Evolutionary conservation across 37 sponge, comb jelly and placozoan genomes (phyloP), one percentile per base, ranked within the genome.

Genomic region (Bolinopsis microptera): DNA sequence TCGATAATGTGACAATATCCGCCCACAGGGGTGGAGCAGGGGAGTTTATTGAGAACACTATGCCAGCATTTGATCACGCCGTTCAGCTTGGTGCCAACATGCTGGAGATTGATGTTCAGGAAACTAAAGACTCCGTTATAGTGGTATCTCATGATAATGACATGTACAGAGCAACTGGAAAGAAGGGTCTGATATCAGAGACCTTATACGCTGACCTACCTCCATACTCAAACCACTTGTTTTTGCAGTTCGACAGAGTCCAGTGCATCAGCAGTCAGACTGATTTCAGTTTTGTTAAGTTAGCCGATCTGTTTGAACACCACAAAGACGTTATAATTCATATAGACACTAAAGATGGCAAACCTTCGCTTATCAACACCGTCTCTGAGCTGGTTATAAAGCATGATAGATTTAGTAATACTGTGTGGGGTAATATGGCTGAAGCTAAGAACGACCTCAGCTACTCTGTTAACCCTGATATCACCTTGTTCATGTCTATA

Each of bases 11-110:
- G n/a, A 39, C 1, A 28, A n/a, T 34, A 39, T 39, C 61, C 27
- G 90, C 36, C 8, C 90, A 86, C 31, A 39, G 90, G 61, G 90
- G 90, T 24, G 90, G 90, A 1, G 90, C 90, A 28, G 90, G 90
- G 27, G 90, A 86, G 61, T 41, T 39, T 23, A 39, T 86, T 40
- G 90, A 86, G 90, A 86, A 86, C 48, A 86, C 90, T n/a, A 86
- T 86, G 90, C 61, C 90, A 22, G 90, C 90, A 86, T 86, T 86
- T 40, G 48, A 86, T 34, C 34, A 86, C 30, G 9, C 36, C 26
- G 90, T 39, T n/a, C 41, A 41, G n/a, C 61, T 86, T 13, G 90
- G 90, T 9, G 35, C 39, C 3, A 48, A 86, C 61, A 86, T 86
- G 90, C 21, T 86, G 25, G 90, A 86, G 48, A 38, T 86, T 30